These are phyloP conservation scores for Laterallus jamaicensis DNA, from an alignment of 2,113 vertebrate species.

Conservation along the genomic window DNA sequence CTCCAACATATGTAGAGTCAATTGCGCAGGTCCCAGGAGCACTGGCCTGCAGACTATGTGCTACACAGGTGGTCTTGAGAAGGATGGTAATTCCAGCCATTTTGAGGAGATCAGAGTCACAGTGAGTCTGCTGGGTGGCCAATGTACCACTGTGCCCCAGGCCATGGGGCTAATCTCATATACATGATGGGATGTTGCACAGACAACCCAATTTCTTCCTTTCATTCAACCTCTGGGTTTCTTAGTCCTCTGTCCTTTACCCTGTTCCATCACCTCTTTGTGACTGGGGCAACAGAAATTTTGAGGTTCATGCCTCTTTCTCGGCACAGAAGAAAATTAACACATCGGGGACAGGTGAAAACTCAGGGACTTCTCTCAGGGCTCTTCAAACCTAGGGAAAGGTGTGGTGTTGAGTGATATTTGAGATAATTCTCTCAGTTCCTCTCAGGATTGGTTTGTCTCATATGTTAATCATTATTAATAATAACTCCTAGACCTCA, in stretches of 20 bases:
- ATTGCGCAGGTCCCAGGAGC: background rate
- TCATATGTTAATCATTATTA: background rate
- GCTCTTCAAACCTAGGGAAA: background rate
- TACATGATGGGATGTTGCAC: fast-evolving
- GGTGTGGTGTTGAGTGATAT: background rate
- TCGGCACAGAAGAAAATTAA: background rate
- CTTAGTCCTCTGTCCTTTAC: background rate
- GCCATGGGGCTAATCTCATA: background rate
- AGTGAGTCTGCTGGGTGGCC: fast-evolving
- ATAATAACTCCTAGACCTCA: background rate
- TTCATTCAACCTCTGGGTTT: background rate
- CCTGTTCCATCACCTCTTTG: background rate
- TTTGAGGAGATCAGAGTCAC: background rate
- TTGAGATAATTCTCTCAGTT: background rate
- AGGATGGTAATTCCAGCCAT: background rate
- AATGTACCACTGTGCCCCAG: background rate
- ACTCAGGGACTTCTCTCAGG: background rate
- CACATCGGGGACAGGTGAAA: fast-evolving
- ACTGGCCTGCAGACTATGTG: background rate
- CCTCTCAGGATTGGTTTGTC: background rate
- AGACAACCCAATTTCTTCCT: background rate
- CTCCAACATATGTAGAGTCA: background rate
- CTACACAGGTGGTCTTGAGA: slow-evolving; percentile 36
- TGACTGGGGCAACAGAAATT: background rate
- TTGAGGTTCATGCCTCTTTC: background rate